These are phyloP conservation scores for Bombus turneri DNA, from an alignment of 1,140 invertebrate genomes.

Conservation along the genomic window DNA sequence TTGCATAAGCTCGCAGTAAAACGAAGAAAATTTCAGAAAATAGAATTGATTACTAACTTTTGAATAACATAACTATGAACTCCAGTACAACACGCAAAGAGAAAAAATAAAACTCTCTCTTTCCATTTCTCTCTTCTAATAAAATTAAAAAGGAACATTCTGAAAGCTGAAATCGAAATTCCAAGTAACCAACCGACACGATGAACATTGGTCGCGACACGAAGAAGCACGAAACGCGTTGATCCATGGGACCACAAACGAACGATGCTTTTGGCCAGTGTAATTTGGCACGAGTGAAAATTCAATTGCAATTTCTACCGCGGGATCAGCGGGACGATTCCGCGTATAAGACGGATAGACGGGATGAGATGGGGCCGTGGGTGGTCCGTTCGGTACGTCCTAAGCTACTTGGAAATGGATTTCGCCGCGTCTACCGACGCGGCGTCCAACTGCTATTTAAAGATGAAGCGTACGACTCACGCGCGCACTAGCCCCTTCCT, in stretches of 20 bases:
- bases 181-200: neutral
- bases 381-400: constrained; percentile 60
- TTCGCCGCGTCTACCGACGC: constrained; percentile 51
- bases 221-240: neutral
- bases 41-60: neutral
- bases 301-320: constrained; percentile 10
- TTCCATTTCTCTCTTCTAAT: neutral
- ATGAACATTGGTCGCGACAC: neutral
- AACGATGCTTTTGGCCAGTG: neutral
- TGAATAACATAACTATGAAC: too few relatives aligned
- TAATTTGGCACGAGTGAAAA: constrained; percentile 8
- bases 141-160: neutral
- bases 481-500: constrained; percentile 26
- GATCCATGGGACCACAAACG: neutral
- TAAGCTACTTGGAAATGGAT: constrained; percentile 71
- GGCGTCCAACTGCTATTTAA: constrained; percentile 66
- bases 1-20: neutral
- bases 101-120: too few relatives aligned
- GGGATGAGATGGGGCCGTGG: constrained; percentile 50
- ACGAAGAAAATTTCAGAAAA: neutral
- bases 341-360: constrained; percentile 12
- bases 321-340: neutral
- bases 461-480: constrained; percentile 57
- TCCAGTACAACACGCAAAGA: too few relatives aligned
- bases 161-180: neutral